phyloP scores from a whole-genome alignment of 1,140 invertebrate genomes.

The Anastatus disparis region DNA sequence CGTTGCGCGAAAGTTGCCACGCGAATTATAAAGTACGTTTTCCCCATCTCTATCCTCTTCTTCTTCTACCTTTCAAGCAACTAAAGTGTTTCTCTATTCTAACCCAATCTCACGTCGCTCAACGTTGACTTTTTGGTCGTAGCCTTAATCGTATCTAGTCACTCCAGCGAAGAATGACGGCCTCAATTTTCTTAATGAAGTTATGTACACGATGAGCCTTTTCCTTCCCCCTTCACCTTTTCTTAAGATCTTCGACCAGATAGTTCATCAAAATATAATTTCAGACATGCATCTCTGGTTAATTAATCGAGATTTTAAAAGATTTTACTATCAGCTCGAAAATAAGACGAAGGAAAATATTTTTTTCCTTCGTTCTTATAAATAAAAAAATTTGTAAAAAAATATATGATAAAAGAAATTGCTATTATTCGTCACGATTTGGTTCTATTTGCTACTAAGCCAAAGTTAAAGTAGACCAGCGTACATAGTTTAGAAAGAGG shows the following conservation, averaged over 20 bases:
- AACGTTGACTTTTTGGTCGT: no score
- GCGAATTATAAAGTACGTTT: constrained; percentile 56
- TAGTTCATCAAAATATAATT: constrained; percentile 29
- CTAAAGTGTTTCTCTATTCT: no score
- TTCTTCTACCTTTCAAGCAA: no score
- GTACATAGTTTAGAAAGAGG: background rate
- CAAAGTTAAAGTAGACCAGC: constrained; percentile 15
- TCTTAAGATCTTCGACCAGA: background rate
- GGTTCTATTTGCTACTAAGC: constrained; percentile 18
- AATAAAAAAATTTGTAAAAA: no score
- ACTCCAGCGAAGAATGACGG: constrained; percentile 50
- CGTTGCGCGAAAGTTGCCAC: constrained; percentile 56
- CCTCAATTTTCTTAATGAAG: constrained; percentile 57
- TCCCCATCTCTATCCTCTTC: background rate
- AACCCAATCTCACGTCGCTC: constrained; percentile 6
- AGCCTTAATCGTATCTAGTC: constrained; percentile 13
- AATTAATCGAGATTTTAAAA: background rate
- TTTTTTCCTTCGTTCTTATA: no score
- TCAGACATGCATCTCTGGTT: background rate
- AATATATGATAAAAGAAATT: no score
- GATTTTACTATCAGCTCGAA: background rate
- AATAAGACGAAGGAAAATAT: no score
- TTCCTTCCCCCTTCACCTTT: no score
- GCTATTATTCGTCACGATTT: constrained; percentile 29
- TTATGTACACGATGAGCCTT: constrained; percentile 35